Evolutionary conservation across 1,140 invertebrate species (phyloP), one percentile per base, ranked within the genome.

Genomic region (Macrosteles quadrilineatus): DNA sequence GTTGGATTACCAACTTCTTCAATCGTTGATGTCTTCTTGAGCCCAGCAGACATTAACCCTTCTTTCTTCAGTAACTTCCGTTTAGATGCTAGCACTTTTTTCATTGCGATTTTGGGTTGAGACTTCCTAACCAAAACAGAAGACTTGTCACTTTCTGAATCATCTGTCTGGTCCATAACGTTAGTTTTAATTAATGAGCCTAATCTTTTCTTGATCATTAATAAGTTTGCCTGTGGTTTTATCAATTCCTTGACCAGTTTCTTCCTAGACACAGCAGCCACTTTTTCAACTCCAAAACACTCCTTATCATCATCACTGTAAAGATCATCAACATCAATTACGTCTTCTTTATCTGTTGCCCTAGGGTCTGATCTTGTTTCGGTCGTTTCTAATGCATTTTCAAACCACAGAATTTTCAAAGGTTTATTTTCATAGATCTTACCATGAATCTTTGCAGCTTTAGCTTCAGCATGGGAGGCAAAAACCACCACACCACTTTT

Each of bases 291-390:
- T 25, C 64, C 64, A 67, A 67, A 67, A 25, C 23, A 45, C 47
- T 67, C 64, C n/a, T 67, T 67, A 29, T 67, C 64, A 27, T 67
- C 64, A 45, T 67, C 64, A 9, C 25, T 11, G 36, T 40, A 67
- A 11, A 67, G 17, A 14, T 4, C 21, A 32, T 67, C 64, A 43
- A 27, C 14, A 4, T 45, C 32, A 27, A 12, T 17, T 25, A 47
- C 9, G 23, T 67, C 64, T 64, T 31, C n/a, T 36, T 25, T 31
- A 4, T 21, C 32, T n/a, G 11, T 36, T 12, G 17, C 29, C 17
- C 62, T 3, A 36, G 62, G 62, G 19, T 64, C 62, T 43, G 36
- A 19, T 32, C 29, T 53, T 53, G 4, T 25, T 53, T 14, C 63
- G 31, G 23, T 32, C 23, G 63, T 36, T 23, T 65, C n/a, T 25